Evolutionary conservation across 2,113 vertebrate species (phyloP).

Genomic region (Antennarius striatus): DNA sequence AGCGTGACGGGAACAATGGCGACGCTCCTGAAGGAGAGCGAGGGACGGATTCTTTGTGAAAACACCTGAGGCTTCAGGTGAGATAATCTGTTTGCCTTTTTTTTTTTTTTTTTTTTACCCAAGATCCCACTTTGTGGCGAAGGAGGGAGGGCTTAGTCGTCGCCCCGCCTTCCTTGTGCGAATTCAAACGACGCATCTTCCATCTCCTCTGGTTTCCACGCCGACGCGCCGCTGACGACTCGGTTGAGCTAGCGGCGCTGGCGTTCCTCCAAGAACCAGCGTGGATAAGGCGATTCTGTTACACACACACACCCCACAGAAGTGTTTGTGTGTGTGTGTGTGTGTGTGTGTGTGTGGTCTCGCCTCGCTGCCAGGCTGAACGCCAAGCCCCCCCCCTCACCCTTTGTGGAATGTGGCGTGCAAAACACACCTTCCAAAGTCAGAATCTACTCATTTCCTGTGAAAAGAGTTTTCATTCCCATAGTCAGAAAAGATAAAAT

Average conservation of each 20-base stretch:
- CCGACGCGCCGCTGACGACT: slow-evolving; percentile 21
- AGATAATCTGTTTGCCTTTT: slow-evolving; percentile 72
- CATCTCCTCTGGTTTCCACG: slow-evolving; percentile 47
- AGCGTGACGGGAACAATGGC: slow-evolving; percentile 54
- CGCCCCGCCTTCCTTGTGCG: slow-evolving; percentile 16
- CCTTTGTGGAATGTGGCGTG: slow-evolving; percentile 58
- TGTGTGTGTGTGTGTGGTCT: slow-evolving; percentile 66
- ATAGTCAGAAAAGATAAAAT: no score
- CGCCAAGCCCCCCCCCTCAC: slow-evolving; percentile 56
- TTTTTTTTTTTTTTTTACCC: slow-evolving; percentile 43
- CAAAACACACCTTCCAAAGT: slow-evolving; percentile 4
- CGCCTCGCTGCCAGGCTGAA: slow-evolving; percentile 49
- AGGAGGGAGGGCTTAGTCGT: no score
- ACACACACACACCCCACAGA: slow-evolving; percentile 45
- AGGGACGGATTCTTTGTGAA: slow-evolving; percentile 25
- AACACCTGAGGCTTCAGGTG: slow-evolving; percentile 67
- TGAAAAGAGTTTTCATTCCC: no score
- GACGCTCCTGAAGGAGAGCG: slow-evolving; percentile 41
- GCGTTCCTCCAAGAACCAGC: slow-evolving; percentile 48
- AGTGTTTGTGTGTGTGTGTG: slow-evolving; percentile 65
- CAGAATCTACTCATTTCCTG: background rate
- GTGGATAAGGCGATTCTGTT: slow-evolving; percentile 65
- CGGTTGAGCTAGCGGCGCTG: slow-evolving; percentile 37
- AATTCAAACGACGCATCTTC: slow-evolving; percentile 35
- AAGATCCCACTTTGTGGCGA: slow-evolving; percentile 9